Conservation (phyloP, 2,888 invertebrate species). For the Sminthurinus aureus region DNA sequence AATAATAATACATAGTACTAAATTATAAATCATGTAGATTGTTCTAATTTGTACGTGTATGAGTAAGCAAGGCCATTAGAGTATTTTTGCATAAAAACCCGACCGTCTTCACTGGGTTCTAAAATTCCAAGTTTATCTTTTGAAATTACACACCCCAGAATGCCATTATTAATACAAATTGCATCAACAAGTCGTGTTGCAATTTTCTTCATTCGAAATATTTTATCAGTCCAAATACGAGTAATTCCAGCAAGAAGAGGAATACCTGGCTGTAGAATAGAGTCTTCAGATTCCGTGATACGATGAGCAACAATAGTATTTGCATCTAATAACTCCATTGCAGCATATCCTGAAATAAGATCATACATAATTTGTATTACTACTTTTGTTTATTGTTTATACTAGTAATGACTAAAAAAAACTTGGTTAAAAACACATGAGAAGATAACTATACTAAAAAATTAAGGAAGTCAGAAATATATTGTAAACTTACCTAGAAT, state of each 20-base stretch:
- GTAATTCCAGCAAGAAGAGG: constrained; percentile 50
- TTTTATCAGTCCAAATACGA: constrained; percentile 54
- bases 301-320: constrained; percentile 19
- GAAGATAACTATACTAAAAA: neutral
- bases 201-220: constrained; percentile 50
- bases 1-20: neutral
- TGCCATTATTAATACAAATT: constrained; percentile 47
- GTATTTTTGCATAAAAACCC: constrained; percentile 50
- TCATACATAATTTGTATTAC: no score
- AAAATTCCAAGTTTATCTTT: constrained; percentile 55
- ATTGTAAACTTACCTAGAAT: constrained; percentile 49
- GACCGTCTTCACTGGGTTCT: constrained; percentile 56
- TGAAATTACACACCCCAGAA: constrained; percentile 49
- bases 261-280: neutral
- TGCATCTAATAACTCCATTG: constrained; percentile 45
- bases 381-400: no score
- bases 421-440: no score
- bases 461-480: neutral
- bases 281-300: constrained; percentile 22
- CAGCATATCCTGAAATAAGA: constrained; percentile 46
- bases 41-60: constrained; percentile 71
- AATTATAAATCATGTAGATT: neutral
- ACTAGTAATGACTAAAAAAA: no score
- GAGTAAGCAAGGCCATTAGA: constrained; percentile 42
- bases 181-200: constrained; percentile 52